These are phyloP conservation scores for Euplexia lucipara DNA, from an alignment of 2,888 invertebrate genomes.

Conservation along the genomic window DNA sequence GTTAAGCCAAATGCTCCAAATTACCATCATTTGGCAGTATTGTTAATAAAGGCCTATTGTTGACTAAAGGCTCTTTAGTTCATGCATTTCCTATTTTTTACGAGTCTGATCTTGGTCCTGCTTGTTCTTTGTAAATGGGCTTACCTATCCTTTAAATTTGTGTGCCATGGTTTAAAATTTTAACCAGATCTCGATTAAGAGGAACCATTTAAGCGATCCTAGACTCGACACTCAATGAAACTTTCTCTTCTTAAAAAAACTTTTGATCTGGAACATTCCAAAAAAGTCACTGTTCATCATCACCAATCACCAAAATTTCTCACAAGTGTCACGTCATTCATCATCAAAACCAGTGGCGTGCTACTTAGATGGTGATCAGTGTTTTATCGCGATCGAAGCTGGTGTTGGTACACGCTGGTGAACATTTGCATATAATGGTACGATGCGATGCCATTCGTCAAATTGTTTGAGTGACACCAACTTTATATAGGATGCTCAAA, in stretches of 20 bases:
- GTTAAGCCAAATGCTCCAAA: not conserved
- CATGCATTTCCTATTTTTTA: too few species aligned
- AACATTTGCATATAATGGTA: constrained; percentile 90
- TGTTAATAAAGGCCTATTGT: too few species aligned
- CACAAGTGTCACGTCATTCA: constrained; percentile 52
- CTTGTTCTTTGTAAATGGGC: not conserved
- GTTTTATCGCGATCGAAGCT: constrained; percentile 72
- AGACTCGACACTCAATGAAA: not conserved
- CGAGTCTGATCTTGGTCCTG: not conserved
- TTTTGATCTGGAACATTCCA: not conserved
- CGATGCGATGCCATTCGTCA: constrained; percentile 77
- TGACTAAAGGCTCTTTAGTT: too few species aligned
- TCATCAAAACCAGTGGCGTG: constrained; percentile 59
- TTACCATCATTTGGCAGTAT: not conserved
- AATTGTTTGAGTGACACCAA: constrained; percentile 76
- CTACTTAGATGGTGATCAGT: constrained; percentile 81
- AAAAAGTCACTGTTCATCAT: not conserved
- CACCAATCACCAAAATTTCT: constrained; percentile 35
- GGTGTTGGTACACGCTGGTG: constrained; percentile 77
- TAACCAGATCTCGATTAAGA: not conserved
- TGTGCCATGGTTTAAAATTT: not conserved
- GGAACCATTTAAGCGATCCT: not conserved
- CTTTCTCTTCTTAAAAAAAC: too few species aligned
- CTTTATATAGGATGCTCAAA: constrained; percentile 71
- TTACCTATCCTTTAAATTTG: not conserved